A percentile compares a stretch with the other conserved stretches of the same genome.
phyloP scores from a whole-genome alignment of 2,888 invertebrate genomes.

The Eretmocerus hayati region DNA sequence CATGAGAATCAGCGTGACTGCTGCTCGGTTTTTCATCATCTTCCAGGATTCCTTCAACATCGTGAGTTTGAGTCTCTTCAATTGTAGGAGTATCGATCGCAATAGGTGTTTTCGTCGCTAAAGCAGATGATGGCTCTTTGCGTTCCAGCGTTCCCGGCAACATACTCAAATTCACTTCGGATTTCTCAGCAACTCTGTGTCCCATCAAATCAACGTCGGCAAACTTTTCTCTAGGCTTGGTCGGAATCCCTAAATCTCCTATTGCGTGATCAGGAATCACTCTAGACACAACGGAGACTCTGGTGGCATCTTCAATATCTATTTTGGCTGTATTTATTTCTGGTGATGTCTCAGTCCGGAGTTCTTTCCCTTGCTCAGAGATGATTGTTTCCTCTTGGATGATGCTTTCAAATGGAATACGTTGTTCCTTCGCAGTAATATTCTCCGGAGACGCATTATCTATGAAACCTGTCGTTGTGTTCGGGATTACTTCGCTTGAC shows the following conservation, averaged over 20 bases:
- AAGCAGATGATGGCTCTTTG: constrained; percentile 34
- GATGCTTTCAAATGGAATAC: constrained; percentile 53
- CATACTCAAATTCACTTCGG: constrained; percentile 49
- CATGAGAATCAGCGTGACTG: constrained; percentile 32
- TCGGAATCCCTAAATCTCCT: constrained; percentile 42
- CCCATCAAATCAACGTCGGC: constrained; percentile 48
- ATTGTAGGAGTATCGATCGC: constrained; percentile 52
- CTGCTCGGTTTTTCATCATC: constrained; percentile 43
- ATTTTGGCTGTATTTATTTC: constrained; percentile 37
- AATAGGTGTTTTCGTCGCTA: constrained; percentile 51
- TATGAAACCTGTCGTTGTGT: constrained; percentile 49
- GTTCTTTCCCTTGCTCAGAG: constrained; percentile 54
- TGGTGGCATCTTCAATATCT: constrained; percentile 36
- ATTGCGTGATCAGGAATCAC: constrained; percentile 53
- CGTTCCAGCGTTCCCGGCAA: constrained; percentile 41
- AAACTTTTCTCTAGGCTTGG: constrained; percentile 43
- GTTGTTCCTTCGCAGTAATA: constrained; percentile 47
- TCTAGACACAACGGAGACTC: constrained; percentile 53
- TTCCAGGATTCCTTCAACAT: constrained; percentile 50
- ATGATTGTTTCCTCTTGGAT: constrained; percentile 53
- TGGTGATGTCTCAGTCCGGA: constrained; percentile 31
- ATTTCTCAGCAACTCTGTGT: constrained; percentile 51
- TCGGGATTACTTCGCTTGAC: constrained; percentile 52
- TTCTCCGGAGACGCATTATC: constrained; percentile 48
- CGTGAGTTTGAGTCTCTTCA: constrained; percentile 52